Percentiles rank a stretch among this genome's conserved stretches.
Evolutionary conservation across 1,140 invertebrate species (phyloP).

Genomic region (Maniola jurtina): DNA sequence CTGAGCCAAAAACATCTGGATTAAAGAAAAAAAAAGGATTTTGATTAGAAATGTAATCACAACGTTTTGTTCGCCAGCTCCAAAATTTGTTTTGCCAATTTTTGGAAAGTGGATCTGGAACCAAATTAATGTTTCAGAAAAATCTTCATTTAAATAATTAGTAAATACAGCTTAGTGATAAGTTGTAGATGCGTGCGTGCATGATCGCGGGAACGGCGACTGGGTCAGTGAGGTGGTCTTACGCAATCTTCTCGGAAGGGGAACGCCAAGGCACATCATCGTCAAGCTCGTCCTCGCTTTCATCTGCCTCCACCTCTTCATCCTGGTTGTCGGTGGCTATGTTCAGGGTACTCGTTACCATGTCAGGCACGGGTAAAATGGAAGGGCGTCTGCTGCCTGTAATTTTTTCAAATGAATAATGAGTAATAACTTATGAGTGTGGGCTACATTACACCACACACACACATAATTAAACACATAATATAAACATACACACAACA

Average conservation of each 20-base stretch:
- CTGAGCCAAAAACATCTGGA: no score
- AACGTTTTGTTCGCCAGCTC: no score
- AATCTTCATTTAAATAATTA: slow-evolving; percentile 15
- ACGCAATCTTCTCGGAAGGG: slow-evolving; percentile 93
- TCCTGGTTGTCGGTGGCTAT: slow-evolving; percentile 85
- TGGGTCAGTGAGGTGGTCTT: slow-evolving; percentile 68
- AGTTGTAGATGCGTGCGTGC: slow-evolving; percentile 49
- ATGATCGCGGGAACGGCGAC: slow-evolving; percentile 49
- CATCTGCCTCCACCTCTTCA: slow-evolving; percentile 86
- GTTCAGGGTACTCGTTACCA: slow-evolving; percentile 89
- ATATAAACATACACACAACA: no score
- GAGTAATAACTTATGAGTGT: no score
- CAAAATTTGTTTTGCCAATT: neutral
- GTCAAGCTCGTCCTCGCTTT: slow-evolving; percentile 92
- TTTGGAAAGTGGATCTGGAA: slow-evolving; percentile 11
- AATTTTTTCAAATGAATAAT: neutral
- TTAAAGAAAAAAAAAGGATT: neutral
- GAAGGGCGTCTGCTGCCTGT: slow-evolving; percentile 90
- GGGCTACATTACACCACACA: no score
- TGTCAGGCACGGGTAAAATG: slow-evolving; percentile 92
- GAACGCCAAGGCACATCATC: slow-evolving; percentile 94
- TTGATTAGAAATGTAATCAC: neutral
- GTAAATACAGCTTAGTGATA: slow-evolving; percentile 33
- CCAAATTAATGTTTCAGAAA: neutral
- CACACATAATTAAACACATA: no score